Conservation (phyloP, 2,888 invertebrate genomes). For the Lamproptera curius region DNA sequence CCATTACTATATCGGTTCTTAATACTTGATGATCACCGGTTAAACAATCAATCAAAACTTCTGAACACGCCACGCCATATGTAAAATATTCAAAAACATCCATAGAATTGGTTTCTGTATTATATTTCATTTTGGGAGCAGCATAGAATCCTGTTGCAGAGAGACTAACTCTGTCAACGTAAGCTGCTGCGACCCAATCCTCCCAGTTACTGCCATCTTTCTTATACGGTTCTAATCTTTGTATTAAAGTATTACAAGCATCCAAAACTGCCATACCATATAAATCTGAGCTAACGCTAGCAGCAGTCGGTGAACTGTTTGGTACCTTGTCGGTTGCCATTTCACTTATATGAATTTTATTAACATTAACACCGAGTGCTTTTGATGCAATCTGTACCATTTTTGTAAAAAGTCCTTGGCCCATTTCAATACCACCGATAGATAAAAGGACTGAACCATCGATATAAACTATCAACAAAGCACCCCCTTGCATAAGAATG, state of each 20-base stretch:
- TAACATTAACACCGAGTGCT: conserved; percentile 78
- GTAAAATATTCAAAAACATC: conserved; percentile 87
- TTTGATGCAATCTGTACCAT: conserved; percentile 90
- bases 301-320: conserved; percentile 89
- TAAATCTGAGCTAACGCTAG: conserved; percentile 87
- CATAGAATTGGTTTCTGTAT: conserved; percentile 81
- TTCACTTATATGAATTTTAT: conserved; percentile 84
- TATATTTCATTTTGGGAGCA: conserved; percentile 81
- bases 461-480: conserved; percentile 85
- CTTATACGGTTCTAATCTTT: conserved; percentile 82
- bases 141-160: conserved; percentile 87
- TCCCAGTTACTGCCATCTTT: conserved; percentile 85
- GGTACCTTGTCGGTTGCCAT: conserved; percentile 90
- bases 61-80: conserved; percentile 87
- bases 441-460: conserved; percentile 89
- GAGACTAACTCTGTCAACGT: conserved; percentile 82
- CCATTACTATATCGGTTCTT: conserved; percentile 93
- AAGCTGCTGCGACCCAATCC: conserved; percentile 86
- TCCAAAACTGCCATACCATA: conserved; percentile 89
- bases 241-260: conserved; percentile 83
- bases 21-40: conserved; percentile 92
- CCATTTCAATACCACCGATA: conserved; percentile 94
- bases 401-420: conserved; percentile 93
- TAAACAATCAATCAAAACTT: conserved; percentile 91
- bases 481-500: conserved; percentile 87